A percentile compares a stretch with the other conserved stretches of the same genome.
phyloP scores from a whole-genome alignment of 2,113 vertebrate species.

The Syngnathus scovelli region DNA sequence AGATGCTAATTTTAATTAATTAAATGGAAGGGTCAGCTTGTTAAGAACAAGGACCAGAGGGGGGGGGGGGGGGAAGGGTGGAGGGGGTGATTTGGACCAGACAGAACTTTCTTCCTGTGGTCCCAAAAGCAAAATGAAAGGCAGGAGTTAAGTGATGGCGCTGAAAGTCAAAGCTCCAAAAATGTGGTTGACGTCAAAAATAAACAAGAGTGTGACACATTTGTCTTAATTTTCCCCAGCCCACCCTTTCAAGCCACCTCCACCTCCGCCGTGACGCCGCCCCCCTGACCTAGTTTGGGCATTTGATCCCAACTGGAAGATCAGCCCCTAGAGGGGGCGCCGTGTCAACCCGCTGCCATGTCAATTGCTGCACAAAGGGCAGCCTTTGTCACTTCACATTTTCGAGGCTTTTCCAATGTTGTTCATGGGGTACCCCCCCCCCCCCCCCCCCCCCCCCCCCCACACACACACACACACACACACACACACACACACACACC shows the following conservation, averaged over 20 bases:
- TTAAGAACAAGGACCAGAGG: constrained; percentile 62
- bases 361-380: constrained; percentile 73
- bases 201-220: neutral
- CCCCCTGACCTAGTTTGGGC: constrained; percentile 75
- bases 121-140: constrained; percentile 1
- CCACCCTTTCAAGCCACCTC: constrained; percentile 1
- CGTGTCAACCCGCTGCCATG: constrained; percentile 66
- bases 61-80: constrained; percentile 50
- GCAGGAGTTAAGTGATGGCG: neutral
- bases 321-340: constrained; percentile 74
- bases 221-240: constrained; percentile 17
- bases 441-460: too few relatives aligned
- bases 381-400: constrained; percentile 76
- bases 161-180: neutral
- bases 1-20: constrained; percentile 79
- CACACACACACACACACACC: neutral
- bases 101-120: constrained; percentile 36
- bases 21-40: constrained; percentile 69
- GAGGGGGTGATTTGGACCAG: constrained; percentile 36
- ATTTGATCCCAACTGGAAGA: constrained; percentile 73
- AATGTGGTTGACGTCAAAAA: neutral
- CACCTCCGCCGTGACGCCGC: constrained; percentile 34
- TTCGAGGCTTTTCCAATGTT: constrained; percentile 63
- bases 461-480: constrained; percentile 11
- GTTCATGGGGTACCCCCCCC: constrained; percentile 52